Base-by-base conservation (phyloP, 2,888 invertebrate species). In the Eupithecia inturbata region DNA sequence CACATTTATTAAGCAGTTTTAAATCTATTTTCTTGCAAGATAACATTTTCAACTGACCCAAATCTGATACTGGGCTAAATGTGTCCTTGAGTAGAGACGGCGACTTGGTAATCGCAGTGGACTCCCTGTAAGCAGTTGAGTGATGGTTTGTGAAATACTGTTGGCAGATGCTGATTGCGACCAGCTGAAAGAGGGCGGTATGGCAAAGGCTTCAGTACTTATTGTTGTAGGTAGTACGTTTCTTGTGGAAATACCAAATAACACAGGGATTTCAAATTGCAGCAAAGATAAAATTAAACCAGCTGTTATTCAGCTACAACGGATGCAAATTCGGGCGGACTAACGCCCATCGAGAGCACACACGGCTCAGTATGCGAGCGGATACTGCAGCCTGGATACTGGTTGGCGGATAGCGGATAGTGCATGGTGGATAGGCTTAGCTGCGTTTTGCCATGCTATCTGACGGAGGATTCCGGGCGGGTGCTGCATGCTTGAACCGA, bases 251-350 rank as follows among this genome's bases (percentile, higher is more conserved):
- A 41, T 4, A 5, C 1, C 4, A 57, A 31, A 31, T 4, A 12
- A 10, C 10, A 10, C 12, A 22, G 57, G 12, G n/a, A 57, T 57
- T 16, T n/a, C 28, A 6, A n/a, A n/a, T n/a, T n/a, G n/a, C n/a
- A n/a, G n/a, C n/a, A n/a, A 28, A 26, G 6, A 19, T 28, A 60
- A 60, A 9, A 36, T 6, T 72, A 60, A 66, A 31, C 49, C 57
- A 64, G 60, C 57, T 57, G n/a, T 67, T n/a, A 31, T 31, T 6
- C 0, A 33, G 19, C 22, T 45, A 22, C 70, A 68, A 33, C 36
- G 75, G 33, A 66, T 53, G 66, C 68, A 72, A 75, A 73, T 73
- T 73, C 66, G 63, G 68, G 39, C 68, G 73, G 72, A 76, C 73
- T 75, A 71, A 68, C 75, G 70, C 75, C 70, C 70, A 57, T 57